These are phyloP conservation scores for Pomacea maculata DNA, from an alignment of 1,140 invertebrate genomes.

Conservation along the genomic window DNA sequence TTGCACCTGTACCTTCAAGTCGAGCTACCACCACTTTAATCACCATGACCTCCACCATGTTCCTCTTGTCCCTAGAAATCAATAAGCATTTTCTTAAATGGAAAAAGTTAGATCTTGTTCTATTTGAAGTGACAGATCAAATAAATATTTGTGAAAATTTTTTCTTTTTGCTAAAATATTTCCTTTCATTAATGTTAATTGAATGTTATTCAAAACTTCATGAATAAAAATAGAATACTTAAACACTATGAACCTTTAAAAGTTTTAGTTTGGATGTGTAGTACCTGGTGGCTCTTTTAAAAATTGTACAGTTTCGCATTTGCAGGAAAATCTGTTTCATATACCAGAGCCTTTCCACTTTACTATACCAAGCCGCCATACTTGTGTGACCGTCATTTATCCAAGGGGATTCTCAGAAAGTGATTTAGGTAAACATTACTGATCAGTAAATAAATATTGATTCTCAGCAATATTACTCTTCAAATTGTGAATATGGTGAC, in stretches of 20 bases:
- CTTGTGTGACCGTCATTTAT: conserved; percentile 80
- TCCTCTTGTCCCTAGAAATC: no score
- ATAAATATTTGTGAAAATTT: not conserved
- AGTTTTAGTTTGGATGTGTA: conserved; percentile 72
- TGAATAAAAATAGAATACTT: conserved; percentile 61
- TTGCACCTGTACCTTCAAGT: no score
- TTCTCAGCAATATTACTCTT: conserved; percentile 38
- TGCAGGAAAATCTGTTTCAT: conserved; percentile 52
- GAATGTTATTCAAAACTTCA: not conserved
- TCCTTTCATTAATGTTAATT: conserved; percentile 2
- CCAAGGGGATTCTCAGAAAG: conserved; percentile 69
- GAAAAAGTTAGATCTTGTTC: not conserved
- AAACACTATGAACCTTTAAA: conserved; percentile 49
- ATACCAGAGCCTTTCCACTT: conserved; percentile 75
- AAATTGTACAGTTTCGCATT: conserved; percentile 14
- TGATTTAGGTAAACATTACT: conserved; percentile 69
- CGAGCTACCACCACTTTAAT: no score
- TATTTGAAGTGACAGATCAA: not conserved
- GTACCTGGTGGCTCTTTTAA: conserved; percentile 62
- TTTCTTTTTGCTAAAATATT: not conserved
- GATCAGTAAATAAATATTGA: conserved; percentile 21
- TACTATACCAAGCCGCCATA: conserved; percentile 73
- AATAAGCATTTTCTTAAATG: no score
- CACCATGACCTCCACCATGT: no score
- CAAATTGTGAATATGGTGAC: not conserved